phyloP scores from a whole-genome alignment of 2,888 invertebrate species.

The Troilus luridus region DNA sequence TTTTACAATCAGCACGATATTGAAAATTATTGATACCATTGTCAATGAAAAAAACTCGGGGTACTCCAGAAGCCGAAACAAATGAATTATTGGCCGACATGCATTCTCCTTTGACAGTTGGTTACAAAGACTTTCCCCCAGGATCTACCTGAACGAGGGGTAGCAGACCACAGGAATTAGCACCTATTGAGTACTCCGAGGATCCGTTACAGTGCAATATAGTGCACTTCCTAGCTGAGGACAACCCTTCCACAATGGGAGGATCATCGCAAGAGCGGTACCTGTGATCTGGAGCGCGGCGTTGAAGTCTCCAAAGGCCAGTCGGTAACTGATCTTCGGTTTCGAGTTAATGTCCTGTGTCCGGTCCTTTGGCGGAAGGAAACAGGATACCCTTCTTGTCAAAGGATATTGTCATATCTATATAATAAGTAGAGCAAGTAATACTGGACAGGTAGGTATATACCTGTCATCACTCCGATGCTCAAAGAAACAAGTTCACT shows the following conservation, averaged over 20 bases:
- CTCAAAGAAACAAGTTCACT: no score
- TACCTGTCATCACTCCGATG: no score
- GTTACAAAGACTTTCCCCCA: background rate
- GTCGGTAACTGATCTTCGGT: background rate
- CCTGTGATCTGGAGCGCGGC: constrained; percentile 5
- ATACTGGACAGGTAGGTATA: no score
- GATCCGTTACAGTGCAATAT: constrained; percentile 37
- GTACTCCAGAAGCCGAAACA: background rate
- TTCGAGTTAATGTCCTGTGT: background rate
- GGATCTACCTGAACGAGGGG: background rate
- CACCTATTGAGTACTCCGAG: background rate
- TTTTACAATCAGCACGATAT: background rate
- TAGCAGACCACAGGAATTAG: background rate
- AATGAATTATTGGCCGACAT: constrained; percentile 7
- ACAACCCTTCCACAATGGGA: background rate
- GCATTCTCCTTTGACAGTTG: background rate
- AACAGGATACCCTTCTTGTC: background rate
- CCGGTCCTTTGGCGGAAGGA: constrained; percentile 11
- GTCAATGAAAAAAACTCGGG: background rate
- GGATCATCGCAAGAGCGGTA: background rate
- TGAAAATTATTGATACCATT: background rate
- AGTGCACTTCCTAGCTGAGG: background rate
- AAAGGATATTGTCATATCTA: background rate
- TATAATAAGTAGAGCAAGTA: no score
- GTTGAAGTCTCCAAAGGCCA: constrained; percentile 21